Base-by-base conservation (phyloP, 2,797 vertebrate species). In the Paratrypauchen microcephalus region DNA sequence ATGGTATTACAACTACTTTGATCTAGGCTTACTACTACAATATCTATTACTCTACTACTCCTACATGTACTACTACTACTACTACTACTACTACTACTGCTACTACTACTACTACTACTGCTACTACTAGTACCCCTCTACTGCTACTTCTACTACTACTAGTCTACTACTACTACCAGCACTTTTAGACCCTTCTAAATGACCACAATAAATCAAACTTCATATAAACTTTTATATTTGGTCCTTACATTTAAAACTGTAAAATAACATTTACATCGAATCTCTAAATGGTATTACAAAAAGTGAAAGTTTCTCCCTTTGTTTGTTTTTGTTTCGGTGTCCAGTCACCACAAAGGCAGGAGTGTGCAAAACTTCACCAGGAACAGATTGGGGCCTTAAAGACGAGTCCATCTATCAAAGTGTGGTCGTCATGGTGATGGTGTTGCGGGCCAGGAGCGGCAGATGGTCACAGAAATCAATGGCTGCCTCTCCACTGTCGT, bases 391-490 rank as follows among this genome's bases (percentile, higher is more conserved):
- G 70, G 64, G 76, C 76, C 77, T 82, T 79, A 85, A 88, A 85
- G 75, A 81, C 83, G 76, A 81, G 71, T 79, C 78, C 66, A 68
- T 83, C 87, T 78, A 78, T 86, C 85, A 82, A 85, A 74, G 75
- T 36, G 0, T 45, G 1, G 89, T 91, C 83, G 88, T 83, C 88
- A 88, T 82, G 88, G 91, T 75, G 82, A 92, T 30, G 59, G 60
- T 36, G 18, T 48, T 18, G 24, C 6, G 62, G 67, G 87, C 84
- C 85, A 86, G 71, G 74, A 79, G 54, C 1, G 81, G 72, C 91
- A 92, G 91, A 92, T 91, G 90, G 91, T 85, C 45, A 1, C 71
- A 84, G 79, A 72, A 90, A 86, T 86, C 79, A 50, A 88, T 88
- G 89, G 87, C 85, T 48, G 26, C 4, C 72, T 86, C 85, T 87